phyloP scores from a whole-genome alignment of 2,888 invertebrate genomes.

The Leptinotarsa peninsularis region DNA sequence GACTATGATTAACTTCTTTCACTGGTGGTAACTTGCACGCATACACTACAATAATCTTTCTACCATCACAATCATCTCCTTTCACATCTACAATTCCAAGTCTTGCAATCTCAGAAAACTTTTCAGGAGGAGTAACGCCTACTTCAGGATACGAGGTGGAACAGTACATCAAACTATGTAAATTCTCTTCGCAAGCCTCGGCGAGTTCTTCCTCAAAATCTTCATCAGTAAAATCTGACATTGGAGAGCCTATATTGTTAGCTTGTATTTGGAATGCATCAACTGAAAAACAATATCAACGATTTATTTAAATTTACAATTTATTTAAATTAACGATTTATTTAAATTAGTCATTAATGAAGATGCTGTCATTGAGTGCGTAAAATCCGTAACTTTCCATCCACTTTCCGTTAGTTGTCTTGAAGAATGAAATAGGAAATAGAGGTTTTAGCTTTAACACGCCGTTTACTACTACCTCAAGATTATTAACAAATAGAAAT shows the following conservation, averaged over 20 bases:
- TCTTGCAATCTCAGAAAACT: slow-evolving; percentile 74
- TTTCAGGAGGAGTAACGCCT: slow-evolving; percentile 71
- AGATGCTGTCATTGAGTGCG: too few relatives aligned
- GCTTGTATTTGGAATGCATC: slow-evolving; percentile 64
- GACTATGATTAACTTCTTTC: slow-evolving; percentile 69
- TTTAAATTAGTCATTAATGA: too few relatives aligned
- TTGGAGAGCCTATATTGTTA: slow-evolving; percentile 73
- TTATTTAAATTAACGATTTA: too few relatives aligned
- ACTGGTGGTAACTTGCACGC: slow-evolving; percentile 81
- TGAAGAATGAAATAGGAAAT: too few relatives aligned
- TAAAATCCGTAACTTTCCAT: too few relatives aligned
- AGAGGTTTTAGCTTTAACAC: too few relatives aligned
- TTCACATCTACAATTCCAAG: slow-evolving; percentile 87
- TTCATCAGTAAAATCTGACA: slow-evolving; percentile 90
- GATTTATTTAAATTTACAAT: too few relatives aligned
- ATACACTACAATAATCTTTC: slow-evolving; percentile 96
- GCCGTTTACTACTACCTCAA: too few relatives aligned
- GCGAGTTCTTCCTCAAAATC: slow-evolving; percentile 91
- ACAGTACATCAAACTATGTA: slow-evolving; percentile 61
- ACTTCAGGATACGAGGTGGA: slow-evolving; percentile 67
- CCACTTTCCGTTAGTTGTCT: too few relatives aligned
- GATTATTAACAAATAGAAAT: too few relatives aligned
- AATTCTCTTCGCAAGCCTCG: slow-evolving; percentile 68
- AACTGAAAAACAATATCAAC: slow-evolving; percentile 49
- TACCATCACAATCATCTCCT: slow-evolving; percentile 85